Evolutionary conservation across 2,797 vertebrate genomes (phyloP).

Genomic region (Neosalanx taihuensis): DNA sequence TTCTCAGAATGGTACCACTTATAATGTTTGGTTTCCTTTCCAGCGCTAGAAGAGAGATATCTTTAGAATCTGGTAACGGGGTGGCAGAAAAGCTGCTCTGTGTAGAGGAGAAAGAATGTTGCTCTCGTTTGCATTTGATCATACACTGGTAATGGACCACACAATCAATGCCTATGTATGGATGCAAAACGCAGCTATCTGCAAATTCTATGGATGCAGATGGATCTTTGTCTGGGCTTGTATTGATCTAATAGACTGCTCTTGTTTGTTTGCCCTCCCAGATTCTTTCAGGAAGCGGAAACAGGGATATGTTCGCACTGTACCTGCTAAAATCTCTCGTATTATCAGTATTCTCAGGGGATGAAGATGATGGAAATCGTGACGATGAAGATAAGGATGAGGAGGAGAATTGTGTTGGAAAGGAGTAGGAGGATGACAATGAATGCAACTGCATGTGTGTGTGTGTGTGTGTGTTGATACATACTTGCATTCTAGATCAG

Average conservation of each 20-base stretch:
- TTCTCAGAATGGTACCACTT: conserved; percentile 16
- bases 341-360: not conserved
- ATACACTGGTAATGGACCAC: conserved; percentile 72
- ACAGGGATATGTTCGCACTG: conserved; percentile 27
- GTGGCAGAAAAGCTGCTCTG: conserved; percentile 51
- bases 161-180: conserved; percentile 70
- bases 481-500: too few relatives aligned
- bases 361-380: not conserved
- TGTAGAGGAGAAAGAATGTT: conserved; percentile 27
- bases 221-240: conserved; percentile 76
- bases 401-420: conserved; percentile 9
- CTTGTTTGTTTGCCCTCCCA: conserved; percentile 64
- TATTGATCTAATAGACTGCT: conserved; percentile 68
- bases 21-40: conserved; percentile 72
- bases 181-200: conserved; percentile 62
- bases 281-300: conserved; percentile 59
- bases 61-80: conserved; percentile 64
- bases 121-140: conserved; percentile 66
- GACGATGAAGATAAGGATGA: conserved; percentile 23
- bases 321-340: conserved; percentile 53
- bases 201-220: conserved; percentile 73
- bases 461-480: not conserved
- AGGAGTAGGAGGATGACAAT: not conserved
- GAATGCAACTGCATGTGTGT: not conserved
- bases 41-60: conserved; percentile 63